Percentiles rank a stretch among this genome's conserved stretches.
Conservation (phyloP, 1,140 invertebrate species). For the Diabrotica undecimpunctata region DNA sequence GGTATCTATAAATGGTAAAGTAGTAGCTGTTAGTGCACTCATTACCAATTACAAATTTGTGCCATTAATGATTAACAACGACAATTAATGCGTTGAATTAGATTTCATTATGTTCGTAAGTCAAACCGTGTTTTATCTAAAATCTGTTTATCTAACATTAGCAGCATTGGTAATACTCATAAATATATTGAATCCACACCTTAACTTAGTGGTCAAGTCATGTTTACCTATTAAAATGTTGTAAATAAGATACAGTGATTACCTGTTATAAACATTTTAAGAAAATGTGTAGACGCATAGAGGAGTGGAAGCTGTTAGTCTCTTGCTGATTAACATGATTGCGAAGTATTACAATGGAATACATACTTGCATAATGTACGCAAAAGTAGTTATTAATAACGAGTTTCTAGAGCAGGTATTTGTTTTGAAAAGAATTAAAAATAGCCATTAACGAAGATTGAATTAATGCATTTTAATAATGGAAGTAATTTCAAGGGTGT, state of each 20-base stretch:
- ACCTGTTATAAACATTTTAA: background rate
- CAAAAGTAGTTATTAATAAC: too few relatives aligned
- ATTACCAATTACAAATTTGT: background rate
- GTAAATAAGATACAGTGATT: slow-evolving; percentile 1
- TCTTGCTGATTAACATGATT: too few relatives aligned
- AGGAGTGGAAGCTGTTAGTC: background rate
- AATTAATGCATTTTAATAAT: too few relatives aligned
- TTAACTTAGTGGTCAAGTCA: background rate
- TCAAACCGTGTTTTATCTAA: background rate
- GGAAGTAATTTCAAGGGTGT: too few relatives aligned
- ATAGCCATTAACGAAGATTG: too few relatives aligned
- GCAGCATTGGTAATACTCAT: background rate
- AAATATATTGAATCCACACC: slow-evolving; percentile 2
- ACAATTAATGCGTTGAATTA: background rate
- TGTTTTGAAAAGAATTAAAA: too few relatives aligned
- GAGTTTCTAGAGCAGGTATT: too few relatives aligned
- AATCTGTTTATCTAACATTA: slow-evolving; percentile 1
- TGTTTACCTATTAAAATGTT: slow-evolving; percentile 1
- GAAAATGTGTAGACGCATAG: background rate
- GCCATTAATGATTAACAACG: background rate
- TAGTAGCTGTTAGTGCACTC: background rate
- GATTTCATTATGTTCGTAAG: background rate
- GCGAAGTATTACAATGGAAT: too few relatives aligned
- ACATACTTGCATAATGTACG: too few relatives aligned
- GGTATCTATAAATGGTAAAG: too few relatives aligned